phyloP scores from a whole-genome alignment of 2,888 invertebrate species.

The Apantesis nais region DNA sequence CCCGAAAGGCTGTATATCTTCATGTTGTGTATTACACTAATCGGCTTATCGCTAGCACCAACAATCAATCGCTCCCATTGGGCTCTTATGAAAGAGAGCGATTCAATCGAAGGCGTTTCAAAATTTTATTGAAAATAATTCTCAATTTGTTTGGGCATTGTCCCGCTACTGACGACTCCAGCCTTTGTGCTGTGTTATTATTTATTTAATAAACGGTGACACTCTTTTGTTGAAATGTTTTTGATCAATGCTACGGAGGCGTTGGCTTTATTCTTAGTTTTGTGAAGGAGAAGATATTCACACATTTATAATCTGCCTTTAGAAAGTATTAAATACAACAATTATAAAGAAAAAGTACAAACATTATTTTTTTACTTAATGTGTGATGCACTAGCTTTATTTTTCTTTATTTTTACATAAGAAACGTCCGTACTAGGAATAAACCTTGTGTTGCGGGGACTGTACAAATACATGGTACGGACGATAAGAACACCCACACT shows the following conservation, averaged over 20 bases:
- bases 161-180: slow-evolving; percentile 72
- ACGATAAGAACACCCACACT: too few relatives aligned
- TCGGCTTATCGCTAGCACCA: slow-evolving; percentile 77
- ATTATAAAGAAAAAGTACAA: slow-evolving; percentile 11
- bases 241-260: slow-evolving; percentile 67
- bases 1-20: slow-evolving; percentile 69
- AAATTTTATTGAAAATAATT: slow-evolving; percentile 83
- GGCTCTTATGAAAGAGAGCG: slow-evolving; percentile 55
- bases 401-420: too few relatives aligned
- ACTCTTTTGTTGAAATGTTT: slow-evolving; percentile 69
- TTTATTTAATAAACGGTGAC: slow-evolving; percentile 82
- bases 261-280: slow-evolving; percentile 51
- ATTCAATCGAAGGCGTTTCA: slow-evolving; percentile 78
- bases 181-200: slow-evolving; percentile 75
- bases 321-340: slow-evolving; percentile 20
- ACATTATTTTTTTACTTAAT: slow-evolving; percentile 4
- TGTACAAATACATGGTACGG: too few relatives aligned
- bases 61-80: slow-evolving; percentile 65
- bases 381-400: neutral
- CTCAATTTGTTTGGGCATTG: slow-evolving; percentile 82
- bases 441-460: too few relatives aligned
- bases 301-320: slow-evolving; percentile 44
- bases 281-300: slow-evolving; percentile 42
- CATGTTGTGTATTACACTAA: slow-evolving; percentile 77
- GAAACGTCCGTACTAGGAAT: too few relatives aligned